Base-by-base conservation (phyloP, 1,140 invertebrate genomes). In the Ganaspis sp. region DNA sequence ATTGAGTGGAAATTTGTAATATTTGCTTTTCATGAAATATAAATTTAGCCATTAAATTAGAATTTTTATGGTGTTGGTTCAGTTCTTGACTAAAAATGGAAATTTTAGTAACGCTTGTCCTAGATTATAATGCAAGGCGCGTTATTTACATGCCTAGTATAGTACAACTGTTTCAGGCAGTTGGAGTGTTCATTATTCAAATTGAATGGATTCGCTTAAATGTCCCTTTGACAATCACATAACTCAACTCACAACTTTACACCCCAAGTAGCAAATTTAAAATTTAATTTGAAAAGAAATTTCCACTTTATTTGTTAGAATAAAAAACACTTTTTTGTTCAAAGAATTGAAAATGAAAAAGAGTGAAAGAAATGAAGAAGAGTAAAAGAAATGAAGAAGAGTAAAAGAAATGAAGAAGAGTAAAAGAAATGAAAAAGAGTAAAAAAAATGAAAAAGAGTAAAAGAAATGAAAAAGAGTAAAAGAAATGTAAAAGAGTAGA, bases 201-300 rank as follows among this genome's bases (percentile, higher is more conserved):
- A 64, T 64, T 64, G 58, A 64, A 64, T 64, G 58, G 26, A 64
- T 64, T 26, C 58, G 23, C 23, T 12, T 64, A 64, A 64, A 64
- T 64, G 58, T 64, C 58, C 58, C 58, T 64, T 64, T 64, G 58
- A 29, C 58, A 64, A 64, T 64, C 58, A 29, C 26, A 64, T 64
- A n/a, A 34, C 58, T 34, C 26, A 64, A 64, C 58, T 34, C 58
- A n/a, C 23, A 64, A 64, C 26, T 26, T 26, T 29, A 64, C 23
- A 64, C 26, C 9, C 12, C 29, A 11, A 29, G 58, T 64, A n/a
- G 15, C 58, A 34, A 26, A n/a, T 29, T 64, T 49, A 17, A 49
- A 49, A 49, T 49, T 49, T 49, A 17, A 49, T n/a, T 49, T 49
- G 12, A 49, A 49, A n/a, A 15, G n/a, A 49, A 49, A 49, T 49